Evolutionary conservation across 2,113 vertebrate species (phyloP).

Genomic region (Hypanus sabinus): DNA sequence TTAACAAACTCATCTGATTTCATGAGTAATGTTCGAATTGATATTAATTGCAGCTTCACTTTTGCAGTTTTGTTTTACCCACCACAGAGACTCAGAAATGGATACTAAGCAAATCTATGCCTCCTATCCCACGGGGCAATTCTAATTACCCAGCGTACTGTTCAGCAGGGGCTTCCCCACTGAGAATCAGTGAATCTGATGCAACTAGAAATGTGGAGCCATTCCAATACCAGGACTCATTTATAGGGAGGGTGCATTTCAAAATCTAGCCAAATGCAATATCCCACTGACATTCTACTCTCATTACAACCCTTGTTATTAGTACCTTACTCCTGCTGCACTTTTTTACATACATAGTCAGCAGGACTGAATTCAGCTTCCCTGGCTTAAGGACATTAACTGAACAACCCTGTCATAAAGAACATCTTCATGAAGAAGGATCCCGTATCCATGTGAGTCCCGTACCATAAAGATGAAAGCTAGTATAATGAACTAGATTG

Average conservation of each 20-base stretch:
- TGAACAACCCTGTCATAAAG: conserved; percentile 24
- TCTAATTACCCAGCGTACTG: conserved; percentile 11
- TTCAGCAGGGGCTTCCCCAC: neutral
- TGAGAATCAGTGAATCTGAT: neutral
- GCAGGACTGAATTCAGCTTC: neutral
- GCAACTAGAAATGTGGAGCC: neutral
- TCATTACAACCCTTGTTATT: conserved; percentile 24
- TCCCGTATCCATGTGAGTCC: neutral
- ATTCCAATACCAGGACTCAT: conserved; percentile 24
- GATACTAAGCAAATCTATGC: conserved; percentile 18
- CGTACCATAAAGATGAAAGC: neutral
- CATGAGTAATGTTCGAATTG: conserved; percentile 31
- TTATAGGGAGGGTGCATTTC: conserved; percentile 7
- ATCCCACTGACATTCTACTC: conserved; percentile 28
- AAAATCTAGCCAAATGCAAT: neutral
- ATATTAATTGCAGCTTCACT: conserved; percentile 3
- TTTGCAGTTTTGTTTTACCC: conserved; percentile 11
- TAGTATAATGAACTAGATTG: conserved; percentile 11
- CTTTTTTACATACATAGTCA: conserved; percentile 20
- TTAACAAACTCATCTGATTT: conserved; percentile 24
- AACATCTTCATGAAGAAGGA: neutral
- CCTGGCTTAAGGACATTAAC: conserved; percentile 1
- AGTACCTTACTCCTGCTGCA: neutral
- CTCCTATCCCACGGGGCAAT: conserved; percentile 9
- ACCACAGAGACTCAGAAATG: conserved; percentile 27